A percentile compares a stretch with the other conserved stretches of the same genome.
Conservation (phyloP, 2,797 vertebrate species). For the Gorsachius magnificus region DNA sequence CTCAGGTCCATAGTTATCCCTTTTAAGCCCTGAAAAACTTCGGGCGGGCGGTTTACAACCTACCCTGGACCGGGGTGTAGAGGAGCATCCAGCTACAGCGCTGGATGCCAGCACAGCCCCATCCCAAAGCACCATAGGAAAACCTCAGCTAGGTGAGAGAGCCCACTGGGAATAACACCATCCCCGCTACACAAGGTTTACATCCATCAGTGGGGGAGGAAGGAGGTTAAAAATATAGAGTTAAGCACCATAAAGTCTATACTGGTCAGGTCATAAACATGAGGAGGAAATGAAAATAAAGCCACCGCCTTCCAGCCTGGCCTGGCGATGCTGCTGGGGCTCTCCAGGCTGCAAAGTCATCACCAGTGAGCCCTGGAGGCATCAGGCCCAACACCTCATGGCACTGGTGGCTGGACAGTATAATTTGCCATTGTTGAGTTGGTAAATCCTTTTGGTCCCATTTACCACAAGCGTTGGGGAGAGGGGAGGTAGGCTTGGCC, state of each 20-base stretch:
- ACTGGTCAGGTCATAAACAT: constrained; percentile 52
- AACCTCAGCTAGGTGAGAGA: background rate
- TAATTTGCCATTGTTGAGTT: background rate
- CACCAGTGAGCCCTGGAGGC: background rate
- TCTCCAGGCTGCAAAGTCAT: background rate
- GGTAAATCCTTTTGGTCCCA: constrained; percentile 11
- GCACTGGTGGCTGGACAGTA: background rate
- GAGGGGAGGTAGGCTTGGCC: background rate
- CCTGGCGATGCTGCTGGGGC: background rate
- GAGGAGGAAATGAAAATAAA: constrained; percentile 33
- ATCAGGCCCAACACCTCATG: background rate
- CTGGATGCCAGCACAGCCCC: background rate
- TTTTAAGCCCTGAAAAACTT: background rate
- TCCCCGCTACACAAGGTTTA: background rate
- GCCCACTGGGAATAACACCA: background rate
- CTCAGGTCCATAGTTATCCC: background rate
- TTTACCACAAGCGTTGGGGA: background rate
- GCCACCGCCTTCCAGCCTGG: constrained; percentile 32
- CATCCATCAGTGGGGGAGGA: background rate
- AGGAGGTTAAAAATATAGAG: constrained; percentile 25
- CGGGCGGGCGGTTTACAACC: background rate
- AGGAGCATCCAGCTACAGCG: rapidly evolving
- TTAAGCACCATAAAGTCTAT: constrained; percentile 73
- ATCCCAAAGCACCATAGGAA: constrained; percentile 34
- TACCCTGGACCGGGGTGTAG: background rate